Conservation (phyloP, 2,113 vertebrate species). For the Carassius auratus region DNA sequence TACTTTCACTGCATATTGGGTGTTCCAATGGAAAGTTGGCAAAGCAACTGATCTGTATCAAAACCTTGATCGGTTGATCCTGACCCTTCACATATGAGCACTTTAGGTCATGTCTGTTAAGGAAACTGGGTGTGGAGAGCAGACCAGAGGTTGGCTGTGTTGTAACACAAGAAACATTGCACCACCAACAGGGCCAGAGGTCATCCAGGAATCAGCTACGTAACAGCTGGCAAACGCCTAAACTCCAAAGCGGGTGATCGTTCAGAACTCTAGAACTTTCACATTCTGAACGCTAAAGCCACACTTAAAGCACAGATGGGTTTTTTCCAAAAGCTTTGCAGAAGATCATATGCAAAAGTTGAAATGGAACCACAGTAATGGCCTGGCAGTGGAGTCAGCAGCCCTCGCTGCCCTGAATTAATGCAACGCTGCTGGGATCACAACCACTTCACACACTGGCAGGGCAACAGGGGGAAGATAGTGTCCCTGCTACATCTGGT, state of each 20-base stretch:
- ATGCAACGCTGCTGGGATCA: slow-evolving; percentile 64
- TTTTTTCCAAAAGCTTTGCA: slow-evolving; percentile 5
- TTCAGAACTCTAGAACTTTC: slow-evolving; percentile 27
- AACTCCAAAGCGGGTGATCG: slow-evolving; percentile 58
- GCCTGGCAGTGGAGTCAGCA: slow-evolving; percentile 73
- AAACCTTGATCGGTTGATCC: background rate
- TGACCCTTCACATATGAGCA: slow-evolving; percentile 39
- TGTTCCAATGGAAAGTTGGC: background rate
- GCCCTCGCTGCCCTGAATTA: slow-evolving; percentile 62
- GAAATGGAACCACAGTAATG: slow-evolving; percentile 78
- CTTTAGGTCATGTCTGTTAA: slow-evolving; percentile 53
- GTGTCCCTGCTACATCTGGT: slow-evolving; percentile 77
- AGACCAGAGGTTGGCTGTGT: slow-evolving; percentile 63
- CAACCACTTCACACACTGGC: slow-evolving; percentile 76
- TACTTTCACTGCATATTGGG: background rate
- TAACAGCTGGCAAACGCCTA: slow-evolving; percentile 66
- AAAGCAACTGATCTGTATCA: background rate
- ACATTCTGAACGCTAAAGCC: background rate
- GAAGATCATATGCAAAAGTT: slow-evolving; percentile 68
- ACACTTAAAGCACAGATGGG: background rate
- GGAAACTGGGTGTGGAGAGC: slow-evolving; percentile 34
- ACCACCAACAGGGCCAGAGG: slow-evolving; percentile 62
- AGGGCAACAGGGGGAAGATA: slow-evolving; percentile 52
- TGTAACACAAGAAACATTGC: slow-evolving; percentile 60
- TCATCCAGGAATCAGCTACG: slow-evolving; percentile 63